A percentile compares a stretch with the other conserved stretches of the same genome.
Evolutionary conservation across 2,888 invertebrate genomes (phyloP).

Genomic region (Andricus curvator): DNA sequence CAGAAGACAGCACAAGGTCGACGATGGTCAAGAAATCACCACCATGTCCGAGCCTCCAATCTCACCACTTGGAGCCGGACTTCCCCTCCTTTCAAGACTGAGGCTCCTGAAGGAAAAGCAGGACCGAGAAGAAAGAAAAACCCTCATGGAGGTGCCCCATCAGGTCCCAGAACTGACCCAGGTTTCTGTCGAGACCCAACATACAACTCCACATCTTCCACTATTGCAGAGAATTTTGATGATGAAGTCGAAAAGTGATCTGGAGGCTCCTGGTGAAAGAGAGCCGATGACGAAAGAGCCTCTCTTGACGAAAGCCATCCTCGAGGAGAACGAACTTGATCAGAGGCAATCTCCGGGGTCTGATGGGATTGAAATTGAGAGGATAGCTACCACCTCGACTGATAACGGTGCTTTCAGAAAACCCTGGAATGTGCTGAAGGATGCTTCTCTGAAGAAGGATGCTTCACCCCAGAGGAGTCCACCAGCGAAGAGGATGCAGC

Average conservation of each 20-base stretch:
- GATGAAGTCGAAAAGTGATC: constrained; percentile 88
- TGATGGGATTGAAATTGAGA: constrained; percentile 38
- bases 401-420: constrained; percentile 79
- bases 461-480: constrained; percentile 65
- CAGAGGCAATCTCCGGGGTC: constrained; percentile 50
- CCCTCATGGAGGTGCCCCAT: constrained; percentile 65
- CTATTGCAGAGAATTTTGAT: constrained; percentile 87
- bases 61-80: constrained; percentile 90
- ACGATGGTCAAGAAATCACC: constrained; percentile 69
- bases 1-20: constrained; percentile 79
- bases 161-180: constrained; percentile 60
- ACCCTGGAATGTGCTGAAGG: constrained; percentile 89
- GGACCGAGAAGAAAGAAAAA: constrained; percentile 79
- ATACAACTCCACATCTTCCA: constrained; percentile 79
- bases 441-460: constrained; percentile 80
- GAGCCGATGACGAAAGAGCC: constrained; percentile 69
- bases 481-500: constrained; percentile 59
- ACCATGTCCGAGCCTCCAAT: constrained; percentile 82
- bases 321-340: constrained; percentile 58
- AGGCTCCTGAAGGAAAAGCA: constrained; percentile 92
- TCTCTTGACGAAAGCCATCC: constrained; percentile 62
- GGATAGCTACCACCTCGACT: constrained; percentile 47
- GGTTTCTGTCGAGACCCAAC: constrained; percentile 50
- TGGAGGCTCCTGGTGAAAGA: constrained; percentile 76
- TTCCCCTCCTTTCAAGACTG: constrained; percentile 88